phyloP scores from a whole-genome alignment of 1,140 invertebrate species.

The Ephestia elutella region DNA sequence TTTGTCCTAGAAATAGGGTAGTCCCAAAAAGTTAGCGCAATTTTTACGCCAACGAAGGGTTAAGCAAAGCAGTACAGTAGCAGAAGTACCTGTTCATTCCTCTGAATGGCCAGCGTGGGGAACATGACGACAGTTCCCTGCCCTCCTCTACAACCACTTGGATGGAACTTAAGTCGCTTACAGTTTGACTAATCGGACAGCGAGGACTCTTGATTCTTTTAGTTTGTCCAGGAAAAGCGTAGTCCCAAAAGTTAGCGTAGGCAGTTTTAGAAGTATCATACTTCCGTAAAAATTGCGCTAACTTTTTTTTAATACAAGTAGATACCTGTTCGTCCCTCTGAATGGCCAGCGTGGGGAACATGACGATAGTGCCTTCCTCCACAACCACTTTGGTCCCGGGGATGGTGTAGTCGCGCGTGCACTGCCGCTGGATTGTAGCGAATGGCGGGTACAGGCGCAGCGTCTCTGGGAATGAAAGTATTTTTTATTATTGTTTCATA shows the following conservation, averaged over 20 bases:
- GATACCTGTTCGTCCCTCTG: constrained; percentile 75
- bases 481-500: neutral
- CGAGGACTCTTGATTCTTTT: no score
- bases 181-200: no score
- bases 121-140: constrained; percentile 75
- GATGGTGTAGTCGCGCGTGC: constrained; percentile 70
- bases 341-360: constrained; percentile 77
- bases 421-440: constrained; percentile 65
- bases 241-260: no score
- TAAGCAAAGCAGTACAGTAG: no score
- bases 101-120: constrained; percentile 77
- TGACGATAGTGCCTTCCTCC: constrained; percentile 72
- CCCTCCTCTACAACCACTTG: constrained; percentile 70
- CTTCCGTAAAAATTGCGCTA: no score
- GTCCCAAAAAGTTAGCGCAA: no score
- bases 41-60: no score
- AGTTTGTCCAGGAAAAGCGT: no score
- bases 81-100: constrained; percentile 71
- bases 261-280: no score
- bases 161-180: no score
- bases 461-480: constrained; percentile 38
- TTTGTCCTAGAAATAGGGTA: no score
- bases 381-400: constrained; percentile 63
- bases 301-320: no score
- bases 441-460: constrained; percentile 74